Conservation (phyloP, 1,140 invertebrate species). For the Xylocopa sonorina region DNA sequence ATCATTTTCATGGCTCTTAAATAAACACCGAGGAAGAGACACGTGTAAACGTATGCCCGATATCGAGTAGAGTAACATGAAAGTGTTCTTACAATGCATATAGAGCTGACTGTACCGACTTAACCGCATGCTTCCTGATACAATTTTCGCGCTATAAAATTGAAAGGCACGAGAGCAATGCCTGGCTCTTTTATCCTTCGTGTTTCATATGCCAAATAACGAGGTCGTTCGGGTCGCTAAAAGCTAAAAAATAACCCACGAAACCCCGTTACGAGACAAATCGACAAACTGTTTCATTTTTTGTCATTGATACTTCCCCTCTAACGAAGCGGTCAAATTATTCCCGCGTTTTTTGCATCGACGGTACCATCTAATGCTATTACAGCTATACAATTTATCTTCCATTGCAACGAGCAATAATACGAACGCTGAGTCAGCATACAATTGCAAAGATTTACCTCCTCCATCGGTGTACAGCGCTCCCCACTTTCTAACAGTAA, state of each 20-base stretch:
- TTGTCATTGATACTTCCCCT: too few species aligned
- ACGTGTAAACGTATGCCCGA: too few species aligned
- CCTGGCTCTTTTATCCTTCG: neutral
- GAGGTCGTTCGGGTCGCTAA: neutral
- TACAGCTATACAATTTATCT: slow-evolving; percentile 5
- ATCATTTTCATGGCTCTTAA: slow-evolving; percentile 15
- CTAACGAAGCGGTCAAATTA: neutral
- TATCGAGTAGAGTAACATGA: slow-evolving; percentile 3
- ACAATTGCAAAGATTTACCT: neutral
- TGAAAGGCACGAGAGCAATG: neutral
- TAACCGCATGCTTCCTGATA: slow-evolving; percentile 1
- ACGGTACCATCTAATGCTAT: neutral
- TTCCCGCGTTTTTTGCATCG: neutral
- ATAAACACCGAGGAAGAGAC: neutral
- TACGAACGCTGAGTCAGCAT: neutral
- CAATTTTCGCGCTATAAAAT: neutral
- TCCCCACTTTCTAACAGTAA: neutral
- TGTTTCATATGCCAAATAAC: neutral
- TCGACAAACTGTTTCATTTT: neutral
- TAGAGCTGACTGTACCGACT: neutral
- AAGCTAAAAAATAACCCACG: neutral
- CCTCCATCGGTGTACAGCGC: neutral
- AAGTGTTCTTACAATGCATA: neutral
- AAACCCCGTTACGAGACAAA: neutral
- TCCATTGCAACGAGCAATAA: slow-evolving; percentile 3